Percentiles rank a stretch among this genome's conserved stretches.
These are phyloP conservation scores for Grus americana DNA, from an alignment of 2,113 vertebrate species.

Conservation along the genomic window DNA sequence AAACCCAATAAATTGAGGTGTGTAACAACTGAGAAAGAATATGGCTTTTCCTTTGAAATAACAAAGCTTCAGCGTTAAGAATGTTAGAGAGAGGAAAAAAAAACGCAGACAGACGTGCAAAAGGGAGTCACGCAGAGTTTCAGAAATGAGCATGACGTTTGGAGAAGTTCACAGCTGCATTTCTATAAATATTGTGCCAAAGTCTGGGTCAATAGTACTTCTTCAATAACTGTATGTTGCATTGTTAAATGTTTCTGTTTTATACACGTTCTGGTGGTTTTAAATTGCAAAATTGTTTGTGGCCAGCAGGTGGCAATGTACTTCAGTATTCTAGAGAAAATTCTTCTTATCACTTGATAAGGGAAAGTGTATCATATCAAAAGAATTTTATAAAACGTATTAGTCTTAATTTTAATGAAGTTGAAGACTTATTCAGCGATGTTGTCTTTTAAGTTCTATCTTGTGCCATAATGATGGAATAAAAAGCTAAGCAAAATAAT, in stretches of 20 bases:
- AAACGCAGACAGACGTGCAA: not conserved
- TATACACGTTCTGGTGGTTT: conserved; percentile 10
- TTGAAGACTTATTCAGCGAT: conserved; percentile 74
- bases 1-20: conserved; percentile 23
- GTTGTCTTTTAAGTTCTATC: conserved; percentile 78
- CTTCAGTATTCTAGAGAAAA: conserved; percentile 59
- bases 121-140: not conserved
- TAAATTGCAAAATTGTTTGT: conserved; percentile 41
- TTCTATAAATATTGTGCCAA: conserved; percentile 66
- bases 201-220: conserved; percentile 24
- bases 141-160: not conserved
- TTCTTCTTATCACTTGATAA: conserved; percentile 43
- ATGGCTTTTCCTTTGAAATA: conserved; percentile 51
- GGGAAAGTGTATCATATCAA: conserved; percentile 62
- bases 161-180: conserved; percentile 15
- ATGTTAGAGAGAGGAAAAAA: not conserved
- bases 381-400: conserved; percentile 61
- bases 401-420: conserved; percentile 71
- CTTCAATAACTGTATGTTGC: conserved; percentile 25
- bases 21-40: conserved; percentile 9
- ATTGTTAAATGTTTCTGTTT: conserved; percentile 31
- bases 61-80: conserved; percentile 23
- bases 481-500: conserved; percentile 70
- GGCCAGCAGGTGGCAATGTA: conserved; percentile 69
- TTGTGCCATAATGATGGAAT: conserved; percentile 83